phyloP scores from a whole-genome alignment of 1,140 invertebrate species.

The Trissolcus basalis region DNA sequence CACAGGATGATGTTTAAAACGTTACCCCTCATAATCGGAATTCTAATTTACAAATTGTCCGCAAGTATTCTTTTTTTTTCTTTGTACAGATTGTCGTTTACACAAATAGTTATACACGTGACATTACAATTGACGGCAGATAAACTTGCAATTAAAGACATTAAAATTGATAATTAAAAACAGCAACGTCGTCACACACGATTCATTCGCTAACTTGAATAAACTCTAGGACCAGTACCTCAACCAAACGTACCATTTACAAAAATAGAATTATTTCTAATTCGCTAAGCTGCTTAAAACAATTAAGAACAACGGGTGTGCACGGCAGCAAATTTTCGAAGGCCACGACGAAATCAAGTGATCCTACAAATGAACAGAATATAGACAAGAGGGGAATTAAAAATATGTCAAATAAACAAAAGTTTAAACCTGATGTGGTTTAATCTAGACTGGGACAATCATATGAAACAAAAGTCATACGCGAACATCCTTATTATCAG shows the following conservation, averaged over 20 bases:
- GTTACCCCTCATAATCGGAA: conserved; percentile 21
- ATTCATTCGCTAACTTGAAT: conserved; percentile 52
- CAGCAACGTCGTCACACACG: conserved; percentile 48
- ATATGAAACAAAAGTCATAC: too few relatives aligned
- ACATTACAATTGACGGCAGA: conserved; percentile 36
- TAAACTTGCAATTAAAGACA: conserved; percentile 32
- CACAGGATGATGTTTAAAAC: conserved; percentile 2
- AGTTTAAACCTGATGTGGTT: conserved; percentile 1
- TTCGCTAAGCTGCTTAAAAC: conserved; percentile 50
- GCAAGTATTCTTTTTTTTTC: conserved; percentile 10
- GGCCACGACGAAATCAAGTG: conserved; percentile 32
- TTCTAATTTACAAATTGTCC: conserved; percentile 41
- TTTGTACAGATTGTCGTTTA: conserved; percentile 42
- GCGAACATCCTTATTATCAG: too few relatives aligned
- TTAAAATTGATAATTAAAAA: conserved; percentile 34
- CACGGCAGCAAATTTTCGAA: conserved; percentile 26
- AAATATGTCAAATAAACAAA: conserved; percentile 12
- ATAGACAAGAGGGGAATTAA: background rate
- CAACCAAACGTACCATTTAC: conserved; percentile 55
- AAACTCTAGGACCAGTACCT: conserved; percentile 52
- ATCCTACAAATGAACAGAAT: background rate
- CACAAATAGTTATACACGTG: conserved; percentile 25
- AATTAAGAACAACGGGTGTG: conserved; percentile 44
- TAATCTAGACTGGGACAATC: too few relatives aligned
- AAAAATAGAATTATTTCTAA: conserved; percentile 56